Conservation (phyloP, 1,140 invertebrate species). For the Zelostemma sp. region DNA sequence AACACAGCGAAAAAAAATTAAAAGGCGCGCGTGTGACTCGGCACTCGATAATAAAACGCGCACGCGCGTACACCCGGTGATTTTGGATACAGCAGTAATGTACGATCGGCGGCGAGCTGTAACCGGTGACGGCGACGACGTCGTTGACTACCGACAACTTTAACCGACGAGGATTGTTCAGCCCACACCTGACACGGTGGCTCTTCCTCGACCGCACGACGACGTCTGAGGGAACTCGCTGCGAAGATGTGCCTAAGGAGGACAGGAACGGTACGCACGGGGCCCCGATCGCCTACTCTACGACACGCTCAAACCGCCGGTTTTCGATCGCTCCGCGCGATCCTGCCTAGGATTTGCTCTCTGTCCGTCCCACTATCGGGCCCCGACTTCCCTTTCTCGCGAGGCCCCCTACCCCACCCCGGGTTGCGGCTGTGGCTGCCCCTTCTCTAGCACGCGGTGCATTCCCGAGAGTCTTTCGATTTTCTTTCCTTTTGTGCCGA, state of each 20-base stretch:
- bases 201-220: slow-evolving; percentile 67
- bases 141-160: slow-evolving; percentile 10
- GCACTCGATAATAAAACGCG: slow-evolving; percentile 10
- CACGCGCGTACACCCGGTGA: slow-evolving; percentile 29
- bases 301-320: slow-evolving; percentile 67
- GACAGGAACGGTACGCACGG: slow-evolving; percentile 70
- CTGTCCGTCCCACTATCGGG: slow-evolving; percentile 39
- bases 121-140: slow-evolving; percentile 21
- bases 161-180: slow-evolving; percentile 33
- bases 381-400: slow-evolving; percentile 43
- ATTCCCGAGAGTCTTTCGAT: slow-evolving; percentile 34
- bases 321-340: slow-evolving; percentile 53
- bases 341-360: slow-evolving; percentile 46
- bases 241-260: slow-evolving; percentile 65
- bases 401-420: slow-evolving; percentile 36
- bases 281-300: slow-evolving; percentile 63
- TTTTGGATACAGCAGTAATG: slow-evolving; percentile 17
- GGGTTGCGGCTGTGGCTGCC: slow-evolving; percentile 15
- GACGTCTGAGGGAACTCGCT: slow-evolving; percentile 61
- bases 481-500: slow-evolving; percentile 40
- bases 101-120: slow-evolving; percentile 31
- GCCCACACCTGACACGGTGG: slow-evolving; percentile 58
- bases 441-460: slow-evolving; percentile 31
- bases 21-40: background rate
- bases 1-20: background rate